Percentiles rank a stretch among this genome's conserved stretches.
phyloP scores from a whole-genome alignment of 2,113 vertebrate genomes.

The Melanerpes aurifrons region DNA sequence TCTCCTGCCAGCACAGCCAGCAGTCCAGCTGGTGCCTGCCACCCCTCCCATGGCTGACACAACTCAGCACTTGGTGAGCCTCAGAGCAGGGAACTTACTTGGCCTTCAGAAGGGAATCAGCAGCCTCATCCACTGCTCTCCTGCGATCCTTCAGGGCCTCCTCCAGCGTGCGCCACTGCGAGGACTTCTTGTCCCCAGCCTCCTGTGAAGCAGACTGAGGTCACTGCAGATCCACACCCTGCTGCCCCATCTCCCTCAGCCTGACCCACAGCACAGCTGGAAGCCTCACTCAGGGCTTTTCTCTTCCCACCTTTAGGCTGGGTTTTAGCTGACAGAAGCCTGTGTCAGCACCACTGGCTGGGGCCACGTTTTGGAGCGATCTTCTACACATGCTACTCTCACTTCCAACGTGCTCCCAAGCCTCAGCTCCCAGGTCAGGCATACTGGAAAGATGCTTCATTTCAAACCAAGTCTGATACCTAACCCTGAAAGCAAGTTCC shows the following conservation, averaged over 20 bases:
- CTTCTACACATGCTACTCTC: not conserved
- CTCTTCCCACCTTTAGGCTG: not conserved
- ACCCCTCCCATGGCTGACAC: rapidly evolving
- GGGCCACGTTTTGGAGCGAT: not conserved
- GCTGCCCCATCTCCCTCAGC: not conserved
- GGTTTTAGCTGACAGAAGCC: not conserved
- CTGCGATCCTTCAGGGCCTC: conserved; percentile 85
- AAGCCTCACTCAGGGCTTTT: not conserved
- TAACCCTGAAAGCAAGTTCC: not conserved
- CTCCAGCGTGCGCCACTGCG: conserved; percentile 91
- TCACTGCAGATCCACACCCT: not conserved
- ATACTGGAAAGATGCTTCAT: not conserved
- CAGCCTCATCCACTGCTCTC: conserved; percentile 84
- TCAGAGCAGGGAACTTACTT: conserved; percentile 77
- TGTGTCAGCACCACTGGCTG: not conserved
- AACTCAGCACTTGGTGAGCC: not conserved
- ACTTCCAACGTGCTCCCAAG: not conserved
- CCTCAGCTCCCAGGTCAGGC: not conserved
- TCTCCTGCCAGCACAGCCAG: not conserved
- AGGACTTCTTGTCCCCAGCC: conserved; percentile 82
- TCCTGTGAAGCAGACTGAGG: conserved; percentile 68
- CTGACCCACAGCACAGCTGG: not conserved
- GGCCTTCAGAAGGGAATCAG: conserved; percentile 85
- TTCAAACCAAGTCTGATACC: not conserved
- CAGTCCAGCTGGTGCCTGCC: not conserved